Evolutionary conservation across 1,140 invertebrate species (phyloP), one percentile per base, ranked within the genome.

Genomic region (Chironomus striatipennis): DNA sequence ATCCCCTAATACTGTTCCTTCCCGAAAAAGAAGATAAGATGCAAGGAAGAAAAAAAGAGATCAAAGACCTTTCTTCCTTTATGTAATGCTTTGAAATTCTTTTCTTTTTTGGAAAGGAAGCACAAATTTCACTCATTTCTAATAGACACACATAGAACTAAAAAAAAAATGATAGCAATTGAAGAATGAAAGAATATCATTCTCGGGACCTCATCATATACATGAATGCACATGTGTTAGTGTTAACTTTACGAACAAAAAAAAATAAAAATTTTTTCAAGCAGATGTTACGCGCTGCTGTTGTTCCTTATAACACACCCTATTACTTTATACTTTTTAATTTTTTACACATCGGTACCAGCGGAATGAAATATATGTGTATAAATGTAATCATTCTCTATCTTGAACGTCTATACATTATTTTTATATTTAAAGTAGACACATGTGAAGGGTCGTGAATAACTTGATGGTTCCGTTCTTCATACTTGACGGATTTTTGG

Each of bases 21-120:
- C 47, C 47, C n/a, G n/a, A n/a, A n/a, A n/a, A n/a, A n/a, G 47
- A 57, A 57, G 15, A 10, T 7, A 57, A 34, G 24, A 34, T 34
- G n/a, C 47, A 57, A 57, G 9, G 47, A n/a, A n/a, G n/a, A n/a
- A n/a, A n/a, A 57, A n/a, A 18, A 67, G 65, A 70, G 65, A 70
- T 70, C 65, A 70, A 70, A 21, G 65, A 70, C 65, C 65, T 70
- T 70, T 70, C 65, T 67, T n/a, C n/a, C n/a, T n/a, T n/a, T n/a
- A n/a, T n/a, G n/a, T n/a, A n/a, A n/a, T n/a, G n/a, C n/a, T n/a
- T 18, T 67, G n/a, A 1, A 67, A 70, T 70, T 18, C 9, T 9
- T 20, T 34, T 34, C 24, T 34, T 34, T 34, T 34, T 34, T 34
- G 24, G 24, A 34, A 34, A 34, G 24, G 24, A 34, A 34, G 24